Evolutionary conservation across 2,113 vertebrate genomes (phyloP).

Genomic region (Cochlearius cochlearius): DNA sequence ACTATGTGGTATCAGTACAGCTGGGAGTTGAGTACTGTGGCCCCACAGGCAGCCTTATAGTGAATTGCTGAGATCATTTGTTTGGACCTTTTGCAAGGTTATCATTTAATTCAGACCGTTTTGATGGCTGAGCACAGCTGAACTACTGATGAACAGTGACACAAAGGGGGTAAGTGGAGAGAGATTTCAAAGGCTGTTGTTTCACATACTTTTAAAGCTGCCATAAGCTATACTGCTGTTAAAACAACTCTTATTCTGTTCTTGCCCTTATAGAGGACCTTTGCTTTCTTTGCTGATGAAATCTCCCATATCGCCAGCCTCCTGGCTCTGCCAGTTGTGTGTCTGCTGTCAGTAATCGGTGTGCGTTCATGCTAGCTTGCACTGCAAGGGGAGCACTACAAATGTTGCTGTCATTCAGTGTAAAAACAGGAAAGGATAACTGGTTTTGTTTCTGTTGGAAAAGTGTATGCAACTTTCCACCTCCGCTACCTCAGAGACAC

Average conservation of each 20-base stretch:
- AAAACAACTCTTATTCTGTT: not conserved
- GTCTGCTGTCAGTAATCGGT: not conserved
- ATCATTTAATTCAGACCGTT: not conserved
- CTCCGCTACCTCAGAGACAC: not conserved
- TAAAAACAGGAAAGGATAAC: not conserved
- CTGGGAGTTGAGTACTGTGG: not conserved
- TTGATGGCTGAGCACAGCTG: not conserved
- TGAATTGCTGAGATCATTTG: not conserved
- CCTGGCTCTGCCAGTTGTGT: not conserved
- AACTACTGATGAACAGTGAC: not conserved
- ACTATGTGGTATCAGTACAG: not conserved
- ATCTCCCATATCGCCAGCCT: accelerated
- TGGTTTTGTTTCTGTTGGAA: not conserved
- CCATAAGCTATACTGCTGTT: not conserved
- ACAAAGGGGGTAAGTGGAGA: not conserved
- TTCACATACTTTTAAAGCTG: not conserved
- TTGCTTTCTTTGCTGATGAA: not conserved
- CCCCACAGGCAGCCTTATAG: not conserved
- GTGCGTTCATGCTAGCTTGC: not conserved
- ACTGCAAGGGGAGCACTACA: not conserved
- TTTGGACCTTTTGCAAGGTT: not conserved
- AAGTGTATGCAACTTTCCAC: not conserved
- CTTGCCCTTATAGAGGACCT: not conserved
- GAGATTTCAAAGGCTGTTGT: not conserved
- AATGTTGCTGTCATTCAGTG: not conserved